phyloP scores from a whole-genome alignment of 2,113 vertebrate genomes.

The Cygnus atratus region DNA sequence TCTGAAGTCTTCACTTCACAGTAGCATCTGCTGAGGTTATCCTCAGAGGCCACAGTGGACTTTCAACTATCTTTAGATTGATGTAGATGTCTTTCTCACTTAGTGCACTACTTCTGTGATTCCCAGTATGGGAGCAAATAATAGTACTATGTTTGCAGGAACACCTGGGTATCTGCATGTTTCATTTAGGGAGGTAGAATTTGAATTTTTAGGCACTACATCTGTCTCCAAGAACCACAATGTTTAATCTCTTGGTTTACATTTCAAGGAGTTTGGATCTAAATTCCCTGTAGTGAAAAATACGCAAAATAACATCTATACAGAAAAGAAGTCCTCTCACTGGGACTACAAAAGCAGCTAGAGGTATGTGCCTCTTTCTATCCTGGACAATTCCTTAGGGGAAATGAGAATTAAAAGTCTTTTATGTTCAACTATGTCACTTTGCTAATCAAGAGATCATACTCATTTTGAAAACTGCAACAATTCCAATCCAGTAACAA shows the following conservation, averaged over 20 bases:
- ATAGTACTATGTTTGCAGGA: background rate
- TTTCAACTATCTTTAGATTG: background rate
- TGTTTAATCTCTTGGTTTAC: background rate
- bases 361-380: background rate
- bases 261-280: background rate
- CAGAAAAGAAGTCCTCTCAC: background rate
- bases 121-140: background rate
- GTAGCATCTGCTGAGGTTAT: background rate
- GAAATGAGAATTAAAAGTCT: background rate
- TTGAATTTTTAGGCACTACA: background rate
- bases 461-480: background rate
- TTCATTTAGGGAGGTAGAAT: background rate
- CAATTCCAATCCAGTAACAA: background rate
- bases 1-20: background rate
- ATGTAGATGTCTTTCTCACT: background rate
- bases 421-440: background rate
- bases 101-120: background rate
- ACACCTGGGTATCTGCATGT: background rate
- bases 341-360: background rate
- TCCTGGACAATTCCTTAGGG: background rate
- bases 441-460: background rate
- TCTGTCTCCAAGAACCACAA: background rate
- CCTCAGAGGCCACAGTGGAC: background rate
- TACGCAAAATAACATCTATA: accelerated
- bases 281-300: background rate